A percentile compares a stretch with the other conserved stretches of the same genome.
phyloP scores from a whole-genome alignment of 2,888 invertebrate genomes.

The Phytoseiulus persimilis region DNA sequence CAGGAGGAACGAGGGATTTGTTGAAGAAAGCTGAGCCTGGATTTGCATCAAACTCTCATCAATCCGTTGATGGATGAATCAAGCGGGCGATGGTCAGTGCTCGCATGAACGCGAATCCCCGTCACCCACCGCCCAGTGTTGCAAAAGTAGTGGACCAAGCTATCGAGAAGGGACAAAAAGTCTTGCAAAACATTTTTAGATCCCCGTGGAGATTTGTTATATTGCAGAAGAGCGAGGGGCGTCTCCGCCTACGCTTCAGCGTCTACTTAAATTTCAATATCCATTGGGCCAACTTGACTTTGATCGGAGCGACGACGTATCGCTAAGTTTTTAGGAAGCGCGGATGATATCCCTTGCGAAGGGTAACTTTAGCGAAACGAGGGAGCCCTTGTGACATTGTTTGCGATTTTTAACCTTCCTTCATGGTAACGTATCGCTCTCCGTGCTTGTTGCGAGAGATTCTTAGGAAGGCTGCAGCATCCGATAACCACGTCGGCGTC shows the following conservation, averaged over 20 bases:
- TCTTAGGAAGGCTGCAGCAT: no score
- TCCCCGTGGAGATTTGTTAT: neutral
- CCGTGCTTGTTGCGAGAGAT: no score
- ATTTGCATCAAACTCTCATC: conserved; percentile 5
- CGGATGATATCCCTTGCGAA: neutral
- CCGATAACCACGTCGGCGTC: no score
- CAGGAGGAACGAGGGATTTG: neutral
- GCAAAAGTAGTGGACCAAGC: neutral
- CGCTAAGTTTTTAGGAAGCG: neutral
- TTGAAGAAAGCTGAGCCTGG: neutral
- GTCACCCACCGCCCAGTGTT: neutral
- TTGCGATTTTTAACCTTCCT: no score
- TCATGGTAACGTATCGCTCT: no score
- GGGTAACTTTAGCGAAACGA: neutral
- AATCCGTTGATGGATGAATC: neutral
- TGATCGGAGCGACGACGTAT: neutral
- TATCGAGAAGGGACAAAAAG: neutral
- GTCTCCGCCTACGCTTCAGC: neutral
- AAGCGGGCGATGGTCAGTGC: neutral
- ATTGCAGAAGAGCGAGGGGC: neutral
- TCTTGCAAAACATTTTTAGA: neutral
- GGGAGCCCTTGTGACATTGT: no score
- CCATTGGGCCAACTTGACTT: neutral
- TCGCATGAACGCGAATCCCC: neutral
- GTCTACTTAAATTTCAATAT: neutral